Evolutionary conservation across 1,140 invertebrate genomes (phyloP), one percentile per base, ranked within the genome.

Genomic region (Dreissena polymorpha): DNA sequence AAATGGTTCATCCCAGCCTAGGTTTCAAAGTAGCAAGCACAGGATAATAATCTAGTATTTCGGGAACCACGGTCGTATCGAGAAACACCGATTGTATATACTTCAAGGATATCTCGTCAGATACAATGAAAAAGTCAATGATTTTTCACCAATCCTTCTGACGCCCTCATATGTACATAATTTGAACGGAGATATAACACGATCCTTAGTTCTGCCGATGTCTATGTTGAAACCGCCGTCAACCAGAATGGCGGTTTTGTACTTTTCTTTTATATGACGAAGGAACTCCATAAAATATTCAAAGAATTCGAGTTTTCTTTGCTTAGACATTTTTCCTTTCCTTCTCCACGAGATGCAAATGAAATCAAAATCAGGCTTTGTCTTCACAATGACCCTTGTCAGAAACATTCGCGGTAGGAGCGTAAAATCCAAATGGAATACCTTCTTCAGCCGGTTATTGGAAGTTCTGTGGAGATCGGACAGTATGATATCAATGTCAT

Each of bases 261-360:
- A 60, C 21, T 60, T 60, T 60, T 60, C 57, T 60, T 60, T 60
- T 18, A 60, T n/a, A n/a, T 60, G 57, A n/a, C 57, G 57, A 60
- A 60, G 57, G 10, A 60, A 60, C 12, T 60, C 57, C 21, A 60
- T n/a, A 5, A 60, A 60, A 23, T 60, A 60, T 23, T 18, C 57
- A 60, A 60, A 60, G 57, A 60, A 60, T 60, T 60, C 16, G 21
- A 18, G 16, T 60, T 23, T 60, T 10, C 10, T 60, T n/a, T 6
- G 16, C 57, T n/a, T 2, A 3, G 57, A n/a, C 21, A n/a, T 60
- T 60, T 18, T n/a, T 6, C 21, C 2, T 23, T 3, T 2, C 57
- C 57, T 10, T 2, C 10, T 2, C 57, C 57, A 60, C 16, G 57
- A 60, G 21, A 60, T 60, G 57, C 57, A 60, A 23, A 60, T 60